A percentile compares a stretch with the other conserved stretches of the same genome.
phyloP scores from a whole-genome alignment of 2,113 vertebrate species.

The Synchiropus splendidus region DNA sequence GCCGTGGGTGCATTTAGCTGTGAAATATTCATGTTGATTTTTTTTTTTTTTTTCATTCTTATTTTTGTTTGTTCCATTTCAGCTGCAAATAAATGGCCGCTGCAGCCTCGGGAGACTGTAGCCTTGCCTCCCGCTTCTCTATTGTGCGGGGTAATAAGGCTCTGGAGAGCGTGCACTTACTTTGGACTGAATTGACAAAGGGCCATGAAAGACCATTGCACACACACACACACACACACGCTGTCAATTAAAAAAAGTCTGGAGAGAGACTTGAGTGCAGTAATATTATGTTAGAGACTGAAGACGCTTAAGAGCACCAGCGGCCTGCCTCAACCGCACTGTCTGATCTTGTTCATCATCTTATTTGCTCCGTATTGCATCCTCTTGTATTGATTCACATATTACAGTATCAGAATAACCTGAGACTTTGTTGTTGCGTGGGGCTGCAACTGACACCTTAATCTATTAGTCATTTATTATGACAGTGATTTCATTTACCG shows the following conservation, averaged over 20 bases:
- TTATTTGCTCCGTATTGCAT: slow-evolving; percentile 22
- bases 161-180: slow-evolving; percentile 46
- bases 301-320: too few relatives aligned
- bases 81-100: slow-evolving; percentile 32
- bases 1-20: slow-evolving; percentile 12
- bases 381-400: not conserved
- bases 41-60: slow-evolving; percentile 20
- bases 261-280: slow-evolving; percentile 4
- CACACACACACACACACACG: slow-evolving; percentile 14
- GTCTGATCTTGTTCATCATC: slow-evolving; percentile 10
- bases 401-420: too few relatives aligned
- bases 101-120: slow-evolving; percentile 18
- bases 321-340: too few relatives aligned
- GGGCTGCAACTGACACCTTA: too few relatives aligned
- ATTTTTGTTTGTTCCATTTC: slow-evolving; percentile 33
- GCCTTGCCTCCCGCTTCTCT: slow-evolving; percentile 17
- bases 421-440: too few relatives aligned
- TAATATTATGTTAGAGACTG: too few relatives aligned
- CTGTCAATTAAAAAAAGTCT: slow-evolving; percentile 44
- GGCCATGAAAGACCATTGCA: slow-evolving; percentile 40
- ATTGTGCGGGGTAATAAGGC: slow-evolving; percentile 54
- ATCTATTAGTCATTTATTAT: too few relatives aligned
- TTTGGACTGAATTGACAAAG: slow-evolving; percentile 34
- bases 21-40: slow-evolving; percentile 49
- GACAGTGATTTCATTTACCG: too few relatives aligned